Evolutionary conservation across 2,797 vertebrate species (phyloP), one percentile per base, ranked within the genome.

Genomic region (Scolopax rusticola): DNA sequence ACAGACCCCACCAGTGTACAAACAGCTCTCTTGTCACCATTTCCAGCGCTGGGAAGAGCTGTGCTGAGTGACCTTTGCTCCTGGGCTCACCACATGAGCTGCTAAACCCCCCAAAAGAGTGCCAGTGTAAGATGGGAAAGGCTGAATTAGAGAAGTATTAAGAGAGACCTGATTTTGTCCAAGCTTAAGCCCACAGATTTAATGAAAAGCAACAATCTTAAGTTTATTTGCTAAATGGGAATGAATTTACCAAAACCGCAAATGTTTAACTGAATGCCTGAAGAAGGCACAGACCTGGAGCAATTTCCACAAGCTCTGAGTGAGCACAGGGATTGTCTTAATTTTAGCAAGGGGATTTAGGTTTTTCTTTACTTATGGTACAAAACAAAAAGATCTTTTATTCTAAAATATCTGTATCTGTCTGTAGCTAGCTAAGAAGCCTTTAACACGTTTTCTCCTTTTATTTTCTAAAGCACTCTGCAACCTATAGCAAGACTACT

Each of bases 1-100:
- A 11, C 0, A 0, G 25, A 11, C 70, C 36, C 25, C 0, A 0
- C 2, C 19, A 8, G 50, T 1, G 33, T 4, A 64, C 61, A 32
- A 32, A 12, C 32, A 8, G 65, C 47, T 25, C 59, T 30, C 25
- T 47, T 3, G 4, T 4, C 53, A 8, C 38, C 8, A 0, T 8
- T 75, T 20, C 32, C 87, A 32, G 78, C 0, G 0, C 28, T 68
- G 67, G 8, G 10, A 38, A 11, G 67, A 60, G 63, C 81, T 41
- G 57, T 4, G 69, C 69, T 6, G 14, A 54, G 78, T 1, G 30
- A 56, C 82, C 91, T 91, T 64, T 77, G 82, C 79, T 85, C 91
- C 64, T 27, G 32, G 5, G 47, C 59, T 82, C 64, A 6, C 30
- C 0, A 0, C 1, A 2, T 3, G 57, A 80, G 71, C 84, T 0